A percentile compares a stretch with the other conserved stretches of the same genome.
Conservation (phyloP, 2,113 vertebrate genomes). For the Capricornis sumatraensis region DNA sequence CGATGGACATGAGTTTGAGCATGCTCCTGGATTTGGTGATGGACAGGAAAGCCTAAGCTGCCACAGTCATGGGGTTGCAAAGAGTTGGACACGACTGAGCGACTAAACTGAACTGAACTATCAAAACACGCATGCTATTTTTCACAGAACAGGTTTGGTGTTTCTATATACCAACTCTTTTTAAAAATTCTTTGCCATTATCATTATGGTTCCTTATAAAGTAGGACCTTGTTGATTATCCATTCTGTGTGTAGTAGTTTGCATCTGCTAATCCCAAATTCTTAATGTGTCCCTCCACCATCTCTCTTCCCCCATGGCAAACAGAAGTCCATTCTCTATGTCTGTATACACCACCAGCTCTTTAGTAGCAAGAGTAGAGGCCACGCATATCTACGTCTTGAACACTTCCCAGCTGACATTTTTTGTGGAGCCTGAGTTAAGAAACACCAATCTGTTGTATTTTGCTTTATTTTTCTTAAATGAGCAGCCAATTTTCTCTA, state of each 20-base stretch:
- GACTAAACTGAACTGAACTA: not conserved
- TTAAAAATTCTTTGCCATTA: not conserved
- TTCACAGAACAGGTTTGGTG: not conserved
- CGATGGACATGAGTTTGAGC: not conserved
- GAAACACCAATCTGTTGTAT: not conserved
- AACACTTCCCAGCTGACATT: not conserved
- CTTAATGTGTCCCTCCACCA: not conserved
- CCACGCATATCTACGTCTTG: not conserved
- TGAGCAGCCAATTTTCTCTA: not conserved
- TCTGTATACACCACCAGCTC: not conserved
- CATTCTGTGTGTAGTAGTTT: not conserved
- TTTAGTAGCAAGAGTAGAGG: not conserved
- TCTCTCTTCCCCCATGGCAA: not conserved
- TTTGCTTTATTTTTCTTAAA: not conserved
- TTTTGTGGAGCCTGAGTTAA: not conserved
- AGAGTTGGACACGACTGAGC: not conserved
- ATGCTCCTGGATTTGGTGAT: not conserved
- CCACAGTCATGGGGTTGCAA: not conserved
- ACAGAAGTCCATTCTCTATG: not conserved
- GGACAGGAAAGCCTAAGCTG: not conserved
- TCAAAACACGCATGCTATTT: not conserved
- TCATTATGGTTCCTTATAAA: not conserved
- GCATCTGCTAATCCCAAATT: not conserved
- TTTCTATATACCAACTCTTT: not conserved
- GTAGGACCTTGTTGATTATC: not conserved